Percentiles rank a stretch among this genome's conserved stretches.
phyloP scores from a whole-genome alignment of 2,797 vertebrate genomes.

The Peromyscus aztecus region DNA sequence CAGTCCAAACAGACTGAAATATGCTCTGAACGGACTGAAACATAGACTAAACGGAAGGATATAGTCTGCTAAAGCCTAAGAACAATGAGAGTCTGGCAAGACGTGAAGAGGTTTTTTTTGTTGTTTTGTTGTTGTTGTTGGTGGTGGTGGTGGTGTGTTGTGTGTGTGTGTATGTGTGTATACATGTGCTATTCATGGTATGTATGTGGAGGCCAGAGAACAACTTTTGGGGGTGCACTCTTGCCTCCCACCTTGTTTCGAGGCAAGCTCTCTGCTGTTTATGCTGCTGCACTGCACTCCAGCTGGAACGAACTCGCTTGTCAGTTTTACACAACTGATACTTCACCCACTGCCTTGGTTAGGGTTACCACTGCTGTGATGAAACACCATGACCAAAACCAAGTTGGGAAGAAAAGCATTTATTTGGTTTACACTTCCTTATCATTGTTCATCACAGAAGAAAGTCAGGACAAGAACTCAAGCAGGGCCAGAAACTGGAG shows the following conservation, averaged over 20 bases:
- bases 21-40: not conserved
- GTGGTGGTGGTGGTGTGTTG: no score
- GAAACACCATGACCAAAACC: not conserved
- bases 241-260: not conserved
- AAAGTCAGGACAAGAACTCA: not conserved
- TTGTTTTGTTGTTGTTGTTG: not conserved
- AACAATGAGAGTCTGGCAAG: not conserved
- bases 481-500: not conserved
- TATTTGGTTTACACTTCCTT: not conserved
- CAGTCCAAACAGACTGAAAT: not conserved
- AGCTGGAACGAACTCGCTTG: not conserved
- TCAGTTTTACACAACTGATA: not conserved
- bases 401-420: not conserved
- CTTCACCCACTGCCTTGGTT: not conserved
- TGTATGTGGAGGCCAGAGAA: not conserved
- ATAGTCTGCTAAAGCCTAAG: not conserved
- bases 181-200: no score
- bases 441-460: not conserved
- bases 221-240: not conserved
- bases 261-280: not conserved
- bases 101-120: not conserved
- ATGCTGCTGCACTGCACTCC: not conserved
- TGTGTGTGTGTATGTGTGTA: not conserved
- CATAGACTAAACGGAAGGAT: not conserved
- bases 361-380: not conserved